Conservation (phyloP, 2,113 vertebrate species). For the Hipposideros armiger region DNA sequence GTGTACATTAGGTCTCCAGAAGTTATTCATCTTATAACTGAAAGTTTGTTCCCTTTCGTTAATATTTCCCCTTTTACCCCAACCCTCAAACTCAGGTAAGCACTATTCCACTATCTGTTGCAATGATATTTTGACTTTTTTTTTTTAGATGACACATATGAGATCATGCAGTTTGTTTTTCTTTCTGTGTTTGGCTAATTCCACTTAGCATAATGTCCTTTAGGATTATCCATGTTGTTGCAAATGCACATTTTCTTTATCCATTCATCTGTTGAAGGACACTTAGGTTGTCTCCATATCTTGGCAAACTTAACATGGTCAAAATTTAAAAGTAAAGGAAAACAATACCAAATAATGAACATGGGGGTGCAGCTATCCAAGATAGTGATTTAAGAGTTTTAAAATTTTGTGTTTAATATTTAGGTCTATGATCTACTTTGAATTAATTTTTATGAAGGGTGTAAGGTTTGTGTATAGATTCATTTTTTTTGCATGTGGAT, state of each 20-base stretch:
- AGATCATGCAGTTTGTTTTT: not conserved
- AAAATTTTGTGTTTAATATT: not conserved
- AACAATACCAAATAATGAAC: not conserved
- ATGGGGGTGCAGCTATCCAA: not conserved
- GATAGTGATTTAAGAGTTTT: not conserved
- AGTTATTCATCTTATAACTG: not conserved
- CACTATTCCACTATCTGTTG: not conserved
- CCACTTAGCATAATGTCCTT: not conserved
- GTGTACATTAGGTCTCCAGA: not conserved
- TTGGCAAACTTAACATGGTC: not conserved
- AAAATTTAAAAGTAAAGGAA: not conserved
- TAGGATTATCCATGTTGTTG: not conserved
- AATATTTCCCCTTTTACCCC: not conserved
- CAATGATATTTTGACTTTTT: not conserved
- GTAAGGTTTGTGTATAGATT: not conserved
- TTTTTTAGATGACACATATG: not conserved
- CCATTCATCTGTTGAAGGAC: not conserved
- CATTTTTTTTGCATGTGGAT: not conserved
- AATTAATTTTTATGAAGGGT: not conserved
- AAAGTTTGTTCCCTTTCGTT: not conserved
- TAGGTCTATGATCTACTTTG: not conserved
- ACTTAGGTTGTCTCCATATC: not conserved
- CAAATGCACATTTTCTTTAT: not conserved
- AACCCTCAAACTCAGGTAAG: not conserved
- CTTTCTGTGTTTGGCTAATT: not conserved